Percentiles rank a stretch among this genome's conserved stretches.
Evolutionary conservation across 2,888 invertebrate genomes (phyloP).

Genomic region (Synergus umbraculus): DNA sequence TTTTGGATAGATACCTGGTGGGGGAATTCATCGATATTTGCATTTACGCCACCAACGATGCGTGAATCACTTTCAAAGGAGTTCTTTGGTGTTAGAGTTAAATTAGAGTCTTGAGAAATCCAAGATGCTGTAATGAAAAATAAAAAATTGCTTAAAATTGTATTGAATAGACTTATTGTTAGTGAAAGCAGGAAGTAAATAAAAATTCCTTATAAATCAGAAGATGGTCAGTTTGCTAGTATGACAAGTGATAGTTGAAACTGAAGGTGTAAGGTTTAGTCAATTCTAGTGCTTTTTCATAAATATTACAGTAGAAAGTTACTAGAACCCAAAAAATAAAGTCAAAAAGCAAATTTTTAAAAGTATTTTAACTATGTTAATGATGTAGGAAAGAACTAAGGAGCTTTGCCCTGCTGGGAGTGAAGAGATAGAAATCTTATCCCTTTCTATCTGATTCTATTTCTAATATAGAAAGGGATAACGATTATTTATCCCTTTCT

Average conservation of each 20-base stretch:
- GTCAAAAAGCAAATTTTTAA: too few relatives aligned
- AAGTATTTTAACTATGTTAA: too few relatives aligned
- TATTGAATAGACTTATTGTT: not conserved
- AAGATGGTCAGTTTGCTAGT: not conserved
- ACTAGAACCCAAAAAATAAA: too few relatives aligned
- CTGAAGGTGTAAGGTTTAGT: not conserved
- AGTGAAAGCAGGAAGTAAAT: not conserved
- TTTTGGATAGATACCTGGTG: slow-evolving; percentile 59
- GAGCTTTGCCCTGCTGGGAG: too few relatives aligned
- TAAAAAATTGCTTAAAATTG: not conserved
- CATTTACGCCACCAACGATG: slow-evolving; percentile 56
- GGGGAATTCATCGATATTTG: slow-evolving; percentile 56
- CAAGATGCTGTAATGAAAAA: not conserved
- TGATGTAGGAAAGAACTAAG: too few relatives aligned
- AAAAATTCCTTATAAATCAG: not conserved
- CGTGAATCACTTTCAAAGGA: not conserved
- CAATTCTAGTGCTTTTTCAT: not conserved
- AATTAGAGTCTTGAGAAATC: not conserved
- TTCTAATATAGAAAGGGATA: too few relatives aligned
- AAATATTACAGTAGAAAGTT: too few relatives aligned
- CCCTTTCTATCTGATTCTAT: too few relatives aligned
- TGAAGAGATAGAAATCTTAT: too few relatives aligned
- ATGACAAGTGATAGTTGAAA: not conserved
- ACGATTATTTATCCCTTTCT: too few relatives aligned
- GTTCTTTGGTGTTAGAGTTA: not conserved